phyloP scores from a whole-genome alignment of 2,113 vertebrate genomes.

The Leucosticte australis region DNA sequence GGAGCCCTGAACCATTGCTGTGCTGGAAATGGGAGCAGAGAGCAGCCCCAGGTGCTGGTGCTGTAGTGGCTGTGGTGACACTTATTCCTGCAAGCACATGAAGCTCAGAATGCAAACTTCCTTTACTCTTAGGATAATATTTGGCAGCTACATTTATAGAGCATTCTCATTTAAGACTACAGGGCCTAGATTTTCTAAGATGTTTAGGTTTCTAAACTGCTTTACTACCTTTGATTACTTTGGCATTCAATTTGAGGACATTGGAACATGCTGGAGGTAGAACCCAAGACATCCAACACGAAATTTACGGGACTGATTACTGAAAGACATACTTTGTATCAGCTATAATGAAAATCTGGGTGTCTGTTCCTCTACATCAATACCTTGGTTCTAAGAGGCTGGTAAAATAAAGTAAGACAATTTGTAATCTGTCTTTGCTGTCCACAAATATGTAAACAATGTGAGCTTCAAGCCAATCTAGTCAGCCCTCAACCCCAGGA shows the following conservation, averaged over 20 bases:
- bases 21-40: neutral
- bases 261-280: neutral
- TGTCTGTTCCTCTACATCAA: neutral
- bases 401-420: neutral
- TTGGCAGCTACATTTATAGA: neutral
- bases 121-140: neutral
- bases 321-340: neutral
- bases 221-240: neutral
- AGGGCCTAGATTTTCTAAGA: neutral
- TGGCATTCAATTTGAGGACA: neutral
- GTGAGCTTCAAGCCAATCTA: neutral
- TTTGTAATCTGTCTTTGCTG: neutral
- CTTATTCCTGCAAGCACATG: neutral
- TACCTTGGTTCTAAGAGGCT: neutral
- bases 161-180: neutral
- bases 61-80: fast-evolving
- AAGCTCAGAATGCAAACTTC: neutral
- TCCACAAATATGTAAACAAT: neutral
- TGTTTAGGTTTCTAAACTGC: neutral
- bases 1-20: neutral
- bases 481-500: neutral
- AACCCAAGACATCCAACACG: neutral
- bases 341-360: neutral
- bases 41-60: neutral
- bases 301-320: neutral